A percentile compares a stretch with the other conserved stretches of the same genome.
These are phyloP conservation scores for Drosophila borborema DNA, from an alignment of 2,888 invertebrate genomes.

Conservation along the genomic window DNA sequence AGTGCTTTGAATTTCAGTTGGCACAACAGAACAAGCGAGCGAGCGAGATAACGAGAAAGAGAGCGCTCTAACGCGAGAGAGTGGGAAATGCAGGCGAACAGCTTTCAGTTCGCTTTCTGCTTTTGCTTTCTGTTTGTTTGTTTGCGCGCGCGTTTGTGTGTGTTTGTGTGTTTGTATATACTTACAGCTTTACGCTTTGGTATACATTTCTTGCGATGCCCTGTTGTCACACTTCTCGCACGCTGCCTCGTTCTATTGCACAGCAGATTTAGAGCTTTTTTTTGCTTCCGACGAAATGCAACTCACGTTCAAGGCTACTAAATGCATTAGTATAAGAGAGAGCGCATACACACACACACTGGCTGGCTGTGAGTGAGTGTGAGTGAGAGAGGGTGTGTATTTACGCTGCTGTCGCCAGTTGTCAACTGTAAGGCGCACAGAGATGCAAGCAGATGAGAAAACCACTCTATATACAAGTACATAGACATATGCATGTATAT, in stretches of 20 bases:
- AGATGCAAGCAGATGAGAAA: conserved; percentile 28
- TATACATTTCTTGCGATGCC: conserved; percentile 48
- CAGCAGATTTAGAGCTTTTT: conserved; percentile 13
- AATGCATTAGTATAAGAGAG: conserved; percentile 53
- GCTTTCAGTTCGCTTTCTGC: conserved; percentile 36
- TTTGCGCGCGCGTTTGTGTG: conserved; percentile 20
- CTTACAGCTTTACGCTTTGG: conserved; percentile 67
- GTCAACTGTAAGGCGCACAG: conserved; percentile 57
- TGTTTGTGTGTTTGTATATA: conserved; percentile 28
- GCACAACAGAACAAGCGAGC: conserved; percentile 12
- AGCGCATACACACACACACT: conserved; percentile 1
- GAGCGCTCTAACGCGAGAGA: conserved; percentile 16
- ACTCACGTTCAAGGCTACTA: conserved; percentile 85
- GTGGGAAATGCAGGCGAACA: conserved; percentile 49
- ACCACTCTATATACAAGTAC: neutral
- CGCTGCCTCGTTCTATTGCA: conserved; percentile 29
- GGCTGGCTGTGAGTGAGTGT: neutral
- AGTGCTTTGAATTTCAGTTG: conserved; percentile 67
- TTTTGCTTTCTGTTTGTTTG: conserved; percentile 6
- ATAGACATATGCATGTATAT: no score
- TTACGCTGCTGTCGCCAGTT: conserved; percentile 60
- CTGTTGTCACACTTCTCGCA: conserved; percentile 20
- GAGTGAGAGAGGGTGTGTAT: conserved; percentile 12
- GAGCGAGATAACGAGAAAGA: conserved; percentile 17
- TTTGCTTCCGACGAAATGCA: conserved; percentile 76